Conservation (phyloP, 1,140 invertebrate species). For the Pissodes strobi region DNA sequence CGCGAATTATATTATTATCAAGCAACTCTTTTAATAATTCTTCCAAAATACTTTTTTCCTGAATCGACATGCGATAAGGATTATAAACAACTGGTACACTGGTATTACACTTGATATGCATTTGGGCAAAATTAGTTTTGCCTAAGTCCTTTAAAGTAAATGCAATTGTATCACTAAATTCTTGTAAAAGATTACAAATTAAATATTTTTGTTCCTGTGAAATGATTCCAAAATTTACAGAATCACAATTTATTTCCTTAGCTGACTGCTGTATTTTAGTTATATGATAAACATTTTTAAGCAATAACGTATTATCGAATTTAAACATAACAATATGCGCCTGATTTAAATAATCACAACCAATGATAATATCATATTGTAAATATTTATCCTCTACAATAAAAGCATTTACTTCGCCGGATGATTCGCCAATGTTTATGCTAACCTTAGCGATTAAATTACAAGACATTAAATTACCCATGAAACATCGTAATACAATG, state of each 20-base stretch:
- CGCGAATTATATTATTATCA: not conserved
- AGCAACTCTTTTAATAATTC: no score
- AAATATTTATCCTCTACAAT: not conserved
- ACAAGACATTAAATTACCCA: no score
- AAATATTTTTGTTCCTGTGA: not conserved
- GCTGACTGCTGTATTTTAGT: not conserved
- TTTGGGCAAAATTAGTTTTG: no score
- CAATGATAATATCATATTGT: no score
- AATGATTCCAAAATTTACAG: not conserved
- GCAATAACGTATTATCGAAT: no score
- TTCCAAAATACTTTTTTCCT: not conserved
- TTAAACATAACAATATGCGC: not conserved
- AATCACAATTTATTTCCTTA: not conserved
- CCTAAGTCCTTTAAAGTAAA: no score
- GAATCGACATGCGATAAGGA: no score
- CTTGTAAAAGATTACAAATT: not conserved
- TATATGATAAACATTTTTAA: no score
- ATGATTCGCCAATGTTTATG: not conserved
- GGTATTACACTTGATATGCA: no score
- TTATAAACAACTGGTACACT: no score
- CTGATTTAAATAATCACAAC: no score
- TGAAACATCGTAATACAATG: not conserved
- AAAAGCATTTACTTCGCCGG: not conserved
- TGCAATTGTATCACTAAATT: no score
- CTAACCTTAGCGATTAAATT: not conserved